A percentile compares a stretch with the other conserved stretches of the same genome.
Evolutionary conservation across 2,113 vertebrate species (phyloP).

Genomic region (Cyprichromis sp.): DNA sequence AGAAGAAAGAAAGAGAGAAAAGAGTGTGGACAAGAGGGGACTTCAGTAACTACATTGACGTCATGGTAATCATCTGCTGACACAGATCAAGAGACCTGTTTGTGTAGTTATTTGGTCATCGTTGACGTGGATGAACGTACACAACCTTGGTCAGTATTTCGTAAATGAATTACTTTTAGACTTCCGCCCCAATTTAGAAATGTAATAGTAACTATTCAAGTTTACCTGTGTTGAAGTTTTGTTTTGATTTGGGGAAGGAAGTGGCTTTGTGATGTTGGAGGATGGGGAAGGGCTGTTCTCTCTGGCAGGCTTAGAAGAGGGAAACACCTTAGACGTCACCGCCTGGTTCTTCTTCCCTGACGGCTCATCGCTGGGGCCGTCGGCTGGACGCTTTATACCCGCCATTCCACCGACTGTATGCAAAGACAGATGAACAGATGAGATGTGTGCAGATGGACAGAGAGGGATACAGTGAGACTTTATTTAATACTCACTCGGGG

Average conservation of each 20-base stretch:
- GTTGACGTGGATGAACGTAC: background rate
- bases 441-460: background rate
- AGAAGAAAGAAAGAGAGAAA: background rate
- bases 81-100: background rate
- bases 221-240: slow-evolving; percentile 25
- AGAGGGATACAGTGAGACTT: background rate
- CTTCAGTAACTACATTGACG: background rate
- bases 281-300: slow-evolving; percentile 53
- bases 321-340: slow-evolving; percentile 39
- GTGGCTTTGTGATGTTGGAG: background rate
- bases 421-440: background rate
- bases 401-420: slow-evolving; percentile 83
- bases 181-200: background rate
- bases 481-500: slow-evolving; percentile 80
- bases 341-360: slow-evolving; percentile 77
- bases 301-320: slow-evolving; percentile 26
- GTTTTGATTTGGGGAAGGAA: slow-evolving; percentile 16
- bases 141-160: background rate
- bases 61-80: background rate
- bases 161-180: background rate
- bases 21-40: background rate
- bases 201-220: background rate
- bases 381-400: slow-evolving; percentile 81
- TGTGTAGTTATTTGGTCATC: background rate
- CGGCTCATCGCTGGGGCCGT: slow-evolving; percentile 57